Percentiles rank a stretch among this genome's conserved stretches.
These are phyloP conservation scores for Dugesia japonica DNA, from an alignment of 2,888 invertebrate genomes.

Conservation along the genomic window DNA sequence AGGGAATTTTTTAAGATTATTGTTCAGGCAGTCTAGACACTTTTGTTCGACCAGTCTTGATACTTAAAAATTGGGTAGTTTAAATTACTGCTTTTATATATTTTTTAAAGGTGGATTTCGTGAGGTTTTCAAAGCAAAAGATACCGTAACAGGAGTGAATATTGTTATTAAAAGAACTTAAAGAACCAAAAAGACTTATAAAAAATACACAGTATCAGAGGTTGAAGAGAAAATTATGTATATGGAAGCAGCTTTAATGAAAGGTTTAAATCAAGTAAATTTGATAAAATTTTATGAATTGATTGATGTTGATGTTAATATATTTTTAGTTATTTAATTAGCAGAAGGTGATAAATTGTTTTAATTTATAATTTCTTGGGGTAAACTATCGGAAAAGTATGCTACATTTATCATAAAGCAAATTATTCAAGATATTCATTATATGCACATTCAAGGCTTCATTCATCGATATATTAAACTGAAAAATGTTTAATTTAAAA, in stretches of 20 bases:
- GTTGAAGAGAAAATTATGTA: slow-evolving; percentile 25
- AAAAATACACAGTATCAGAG: slow-evolving; percentile 17
- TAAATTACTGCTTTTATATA: too few species aligned
- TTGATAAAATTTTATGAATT: slow-evolving; percentile 28
- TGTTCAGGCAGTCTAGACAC: too few species aligned
- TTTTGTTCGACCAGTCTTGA: too few species aligned
- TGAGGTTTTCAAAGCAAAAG: slow-evolving; percentile 25
- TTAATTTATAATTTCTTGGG: slow-evolving; percentile 3
- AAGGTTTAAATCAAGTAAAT: slow-evolving; percentile 22
- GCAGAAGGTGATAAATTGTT: slow-evolving; percentile 30
- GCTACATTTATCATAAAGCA: slow-evolving; percentile 23
- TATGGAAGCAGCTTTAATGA: slow-evolving; percentile 24
- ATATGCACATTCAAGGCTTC: slow-evolving; percentile 27
- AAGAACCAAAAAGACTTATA: neutral
- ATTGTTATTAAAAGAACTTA: slow-evolving; percentile 28
- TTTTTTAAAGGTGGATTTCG: slow-evolving; percentile 32
- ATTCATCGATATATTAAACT: slow-evolving; percentile 30
- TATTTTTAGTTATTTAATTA: slow-evolving; percentile 25
- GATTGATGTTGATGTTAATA: too few species aligned
- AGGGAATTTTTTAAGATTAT: too few species aligned
- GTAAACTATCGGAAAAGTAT: slow-evolving; percentile 26
- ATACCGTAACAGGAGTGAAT: neutral
- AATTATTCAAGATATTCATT: slow-evolving; percentile 10
- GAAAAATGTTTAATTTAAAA: slow-evolving; percentile 29
- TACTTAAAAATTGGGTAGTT: too few species aligned